Percentiles rank a stretch among this genome's conserved stretches.
Evolutionary conservation across 92 coral and sea anemone genomes (phyloP).

Genomic region (Porites lobata): DNA sequence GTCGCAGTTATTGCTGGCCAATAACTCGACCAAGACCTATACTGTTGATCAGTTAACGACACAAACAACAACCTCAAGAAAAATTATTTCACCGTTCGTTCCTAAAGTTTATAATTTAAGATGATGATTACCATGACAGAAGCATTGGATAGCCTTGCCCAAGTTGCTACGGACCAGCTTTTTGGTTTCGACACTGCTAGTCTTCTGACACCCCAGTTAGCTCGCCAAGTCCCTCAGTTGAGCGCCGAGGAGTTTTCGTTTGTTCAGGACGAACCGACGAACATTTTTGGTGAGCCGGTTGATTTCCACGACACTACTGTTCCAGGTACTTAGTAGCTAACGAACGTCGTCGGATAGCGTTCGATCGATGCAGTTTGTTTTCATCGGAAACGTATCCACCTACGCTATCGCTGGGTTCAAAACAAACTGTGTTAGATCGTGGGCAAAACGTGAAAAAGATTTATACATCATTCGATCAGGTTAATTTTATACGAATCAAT

Average conservation of each 20-base stretch:
- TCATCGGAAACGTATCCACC: slow-evolving; percentile 52
- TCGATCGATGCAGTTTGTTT: slow-evolving; percentile 45
- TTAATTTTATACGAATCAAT: slow-evolving; percentile 28
- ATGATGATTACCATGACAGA: slow-evolving; percentile 97
- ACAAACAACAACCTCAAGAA: slow-evolving; percentile 48
- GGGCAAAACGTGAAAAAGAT: slow-evolving; percentile 14
- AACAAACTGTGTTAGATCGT: slow-evolving; percentile 28
- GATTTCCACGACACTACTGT: slow-evolving; percentile 96
- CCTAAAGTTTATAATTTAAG: slow-evolving; percentile 33
- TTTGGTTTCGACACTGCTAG: slow-evolving; percentile 98
- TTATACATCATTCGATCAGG: slow-evolving; percentile 17
- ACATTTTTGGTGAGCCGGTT: slow-evolving; percentile 98
- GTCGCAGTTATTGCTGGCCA: slow-evolving; percentile 99
- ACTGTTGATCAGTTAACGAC: slow-evolving; percentile 99
- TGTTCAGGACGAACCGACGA: slow-evolving; percentile 92
- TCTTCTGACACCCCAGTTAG: slow-evolving; percentile 93
- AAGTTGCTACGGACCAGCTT: slow-evolving; percentile 99
- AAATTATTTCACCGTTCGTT: slow-evolving; percentile 44
- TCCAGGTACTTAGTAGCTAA: slow-evolving; percentile 88
- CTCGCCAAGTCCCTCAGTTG: slow-evolving; percentile 90
- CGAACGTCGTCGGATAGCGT: slow-evolving; percentile 14
- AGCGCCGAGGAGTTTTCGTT: slow-evolving; percentile 92
- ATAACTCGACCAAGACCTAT: slow-evolving; percentile 95
- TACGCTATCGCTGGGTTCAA: slow-evolving; percentile 39
- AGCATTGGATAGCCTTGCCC: slow-evolving; percentile 96